phyloP scores from a whole-genome alignment of 2,888 invertebrate species.

The Drosophila suboccidentalis region DNA sequence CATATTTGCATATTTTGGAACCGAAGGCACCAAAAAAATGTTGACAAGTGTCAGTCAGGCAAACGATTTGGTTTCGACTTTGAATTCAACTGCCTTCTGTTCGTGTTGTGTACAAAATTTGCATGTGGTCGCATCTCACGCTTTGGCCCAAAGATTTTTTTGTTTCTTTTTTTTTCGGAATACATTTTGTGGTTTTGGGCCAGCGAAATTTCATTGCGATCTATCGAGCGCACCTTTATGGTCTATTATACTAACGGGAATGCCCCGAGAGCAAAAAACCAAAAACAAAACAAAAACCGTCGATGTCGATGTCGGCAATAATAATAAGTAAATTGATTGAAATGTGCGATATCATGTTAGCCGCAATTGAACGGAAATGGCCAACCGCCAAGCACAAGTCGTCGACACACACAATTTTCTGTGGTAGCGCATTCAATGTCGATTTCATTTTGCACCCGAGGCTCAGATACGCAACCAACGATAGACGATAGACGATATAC shows the following conservation, averaged over 20 bases:
- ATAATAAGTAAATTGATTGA: conserved; percentile 79
- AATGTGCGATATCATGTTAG: conserved; percentile 79
- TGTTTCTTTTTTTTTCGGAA: conserved; percentile 9
- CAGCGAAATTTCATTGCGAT: conserved; percentile 56
- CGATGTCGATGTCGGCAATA: conserved; percentile 56
- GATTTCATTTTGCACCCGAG: conserved; percentile 78
- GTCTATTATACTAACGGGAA: conserved; percentile 80
- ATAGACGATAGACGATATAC: conserved; percentile 45
- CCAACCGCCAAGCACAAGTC: conserved; percentile 13
- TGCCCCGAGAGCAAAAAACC: conserved; percentile 66
- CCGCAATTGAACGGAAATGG: conserved; percentile 74
- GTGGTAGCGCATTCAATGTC: conserved; percentile 81
- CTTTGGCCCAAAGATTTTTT: conserved; percentile 37
- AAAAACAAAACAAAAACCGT: neutral
- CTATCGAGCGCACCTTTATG: conserved; percentile 76
- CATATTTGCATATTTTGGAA: conserved; percentile 75
- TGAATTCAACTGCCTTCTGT: neutral
- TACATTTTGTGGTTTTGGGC: conserved; percentile 39
- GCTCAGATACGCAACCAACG: conserved; percentile 71
- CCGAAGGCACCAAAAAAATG: conserved; percentile 69
- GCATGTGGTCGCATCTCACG: conserved; percentile 77
- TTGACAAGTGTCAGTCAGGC: conserved; percentile 78
- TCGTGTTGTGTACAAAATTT: conserved; percentile 61
- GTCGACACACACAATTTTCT: conserved; percentile 48
- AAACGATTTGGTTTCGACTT: conserved; percentile 41